Percentiles rank a stretch among this genome's conserved stretches.
phyloP scores from a whole-genome alignment of 2,888 invertebrate species.

The Andrena trimmerana region DNA sequence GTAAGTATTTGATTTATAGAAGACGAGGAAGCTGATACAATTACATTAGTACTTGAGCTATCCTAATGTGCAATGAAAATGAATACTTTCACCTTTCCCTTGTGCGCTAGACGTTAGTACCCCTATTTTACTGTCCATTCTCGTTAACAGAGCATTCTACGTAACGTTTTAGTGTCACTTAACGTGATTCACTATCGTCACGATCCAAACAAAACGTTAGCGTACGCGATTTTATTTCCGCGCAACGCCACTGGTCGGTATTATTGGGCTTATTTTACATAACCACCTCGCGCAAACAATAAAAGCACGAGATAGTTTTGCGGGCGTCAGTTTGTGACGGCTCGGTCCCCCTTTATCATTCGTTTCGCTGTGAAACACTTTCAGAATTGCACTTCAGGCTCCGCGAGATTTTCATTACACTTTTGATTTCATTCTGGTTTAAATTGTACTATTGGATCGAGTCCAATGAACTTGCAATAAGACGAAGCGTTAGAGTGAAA shows the following conservation, averaged over 20 bases:
- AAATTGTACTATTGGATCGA: background rate
- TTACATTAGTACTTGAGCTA: too few species aligned
- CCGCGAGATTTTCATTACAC: background rate
- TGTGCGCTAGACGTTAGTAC: background rate
- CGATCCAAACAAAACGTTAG: background rate
- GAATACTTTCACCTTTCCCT: background rate
- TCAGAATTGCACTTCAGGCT: background rate
- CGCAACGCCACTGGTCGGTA: background rate
- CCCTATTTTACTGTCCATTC: background rate
- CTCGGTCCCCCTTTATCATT: too few species aligned
- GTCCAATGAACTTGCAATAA: constrained; percentile 5
- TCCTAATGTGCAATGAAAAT: too few species aligned
- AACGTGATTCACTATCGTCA: background rate
- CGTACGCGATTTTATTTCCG: background rate
- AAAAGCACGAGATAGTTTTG: too few species aligned
- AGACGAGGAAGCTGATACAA: too few species aligned
- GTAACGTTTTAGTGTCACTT: background rate
- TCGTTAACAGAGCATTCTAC: background rate
- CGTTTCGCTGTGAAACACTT: too few species aligned
- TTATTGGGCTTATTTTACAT: constrained; percentile 11
- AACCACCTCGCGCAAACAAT: background rate
- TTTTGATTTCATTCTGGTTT: background rate
- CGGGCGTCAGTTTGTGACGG: too few species aligned
- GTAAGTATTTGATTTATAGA: too few species aligned
- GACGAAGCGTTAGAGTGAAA: constrained; percentile 6